phyloP scores from a whole-genome alignment of 2,888 invertebrate genomes.

The Exocentrus adspersus region DNA sequence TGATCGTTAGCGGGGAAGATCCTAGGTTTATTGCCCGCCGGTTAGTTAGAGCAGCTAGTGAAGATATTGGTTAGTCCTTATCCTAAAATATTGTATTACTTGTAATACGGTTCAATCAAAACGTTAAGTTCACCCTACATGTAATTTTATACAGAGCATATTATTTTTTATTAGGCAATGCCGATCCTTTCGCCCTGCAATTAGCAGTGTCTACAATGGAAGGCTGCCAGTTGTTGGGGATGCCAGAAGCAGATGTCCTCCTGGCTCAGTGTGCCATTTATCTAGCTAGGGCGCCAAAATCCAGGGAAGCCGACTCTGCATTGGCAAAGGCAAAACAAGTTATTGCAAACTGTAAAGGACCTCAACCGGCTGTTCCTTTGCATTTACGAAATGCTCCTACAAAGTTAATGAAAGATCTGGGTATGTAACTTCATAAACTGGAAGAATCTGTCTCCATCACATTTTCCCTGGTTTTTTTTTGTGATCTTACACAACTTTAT shows the following conservation, averaged over 20 bases:
- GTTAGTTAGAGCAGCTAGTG: constrained; percentile 78
- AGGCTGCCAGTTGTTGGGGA: constrained; percentile 82
- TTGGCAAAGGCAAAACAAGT: constrained; percentile 68
- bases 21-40: constrained; percentile 81
- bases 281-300: constrained; percentile 78
- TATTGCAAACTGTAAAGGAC: constrained; percentile 72
- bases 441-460: too few species aligned
- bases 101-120: too few species aligned
- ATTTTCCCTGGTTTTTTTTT: too few species aligned
- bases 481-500: too few species aligned
- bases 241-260: constrained; percentile 83
- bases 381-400: constrained; percentile 85
- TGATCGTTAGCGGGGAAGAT: constrained; percentile 83
- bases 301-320: constrained; percentile 69
- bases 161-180: constrained; percentile 74
- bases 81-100: too few species aligned
- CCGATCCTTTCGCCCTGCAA: constrained; percentile 72
- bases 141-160: too few species aligned
- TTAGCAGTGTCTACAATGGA: constrained; percentile 80
- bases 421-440: constrained; percentile 58
- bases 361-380: constrained; percentile 79
- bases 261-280: constrained; percentile 82
- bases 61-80: constrained; percentile 80
- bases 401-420: constrained; percentile 78
- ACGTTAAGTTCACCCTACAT: too few species aligned